phyloP scores from a whole-genome alignment of 2,797 vertebrate species.

The Cetoscarus ocellatus region DNA sequence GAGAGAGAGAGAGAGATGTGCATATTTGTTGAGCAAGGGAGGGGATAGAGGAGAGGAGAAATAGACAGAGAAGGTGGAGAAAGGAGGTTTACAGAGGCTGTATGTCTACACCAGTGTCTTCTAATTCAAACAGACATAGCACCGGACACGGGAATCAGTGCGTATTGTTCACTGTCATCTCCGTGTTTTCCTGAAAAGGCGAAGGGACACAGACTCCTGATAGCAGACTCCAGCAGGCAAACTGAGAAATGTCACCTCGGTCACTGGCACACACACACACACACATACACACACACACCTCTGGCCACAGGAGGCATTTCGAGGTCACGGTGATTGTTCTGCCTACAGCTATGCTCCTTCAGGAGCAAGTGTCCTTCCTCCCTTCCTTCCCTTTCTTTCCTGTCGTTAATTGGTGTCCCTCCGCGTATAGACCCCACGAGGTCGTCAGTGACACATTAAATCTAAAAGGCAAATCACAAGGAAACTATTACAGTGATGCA shows the following conservation, averaged over 20 bases:
- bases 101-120: conserved; percentile 58
- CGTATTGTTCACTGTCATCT: conserved; percentile 46
- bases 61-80: conserved; percentile 40
- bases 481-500: conserved; percentile 27
- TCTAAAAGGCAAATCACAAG: conserved; percentile 52
- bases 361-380: conserved; percentile 70
- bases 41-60: conserved; percentile 38
- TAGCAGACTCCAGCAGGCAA: conserved; percentile 57
- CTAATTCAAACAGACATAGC: conserved; percentile 71
- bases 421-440: conserved; percentile 40
- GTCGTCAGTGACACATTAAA: conserved; percentile 57
- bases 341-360: conserved; percentile 66
- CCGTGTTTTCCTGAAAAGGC: conserved; percentile 25
- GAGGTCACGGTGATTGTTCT: conserved; percentile 76
- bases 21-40: conserved; percentile 60
- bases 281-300: conserved; percentile 37
- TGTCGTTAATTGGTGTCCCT: conserved; percentile 73
- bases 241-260: conserved; percentile 70
- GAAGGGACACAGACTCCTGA: conserved; percentile 34
- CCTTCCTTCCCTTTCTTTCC: no score
- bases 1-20: conserved; percentile 41
- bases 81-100: conserved; percentile 45
- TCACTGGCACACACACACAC: conserved; percentile 52
- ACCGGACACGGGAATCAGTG: conserved; percentile 60
- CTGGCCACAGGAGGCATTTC: conserved; percentile 71